A percentile compares a stretch with the other conserved stretches of the same genome.
phyloP scores from a whole-genome alignment of 2,113 vertebrate species.

The Pluvialis apricaria region DNA sequence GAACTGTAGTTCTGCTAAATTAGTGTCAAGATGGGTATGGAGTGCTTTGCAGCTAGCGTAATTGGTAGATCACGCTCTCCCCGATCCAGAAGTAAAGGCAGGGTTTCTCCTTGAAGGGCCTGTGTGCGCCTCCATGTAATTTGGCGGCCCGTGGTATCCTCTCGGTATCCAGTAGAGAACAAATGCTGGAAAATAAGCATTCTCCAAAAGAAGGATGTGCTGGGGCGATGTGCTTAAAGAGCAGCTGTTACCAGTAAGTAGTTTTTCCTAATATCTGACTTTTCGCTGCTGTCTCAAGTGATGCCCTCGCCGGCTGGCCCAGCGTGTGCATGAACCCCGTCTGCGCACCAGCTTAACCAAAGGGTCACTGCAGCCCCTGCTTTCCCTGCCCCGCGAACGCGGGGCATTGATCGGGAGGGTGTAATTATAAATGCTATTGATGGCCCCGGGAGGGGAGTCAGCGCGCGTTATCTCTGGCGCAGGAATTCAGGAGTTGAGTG shows the following conservation, averaged over 20 bases:
- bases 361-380: neutral
- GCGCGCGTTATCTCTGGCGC: neutral
- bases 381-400: neutral
- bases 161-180: neutral
- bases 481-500: neutral
- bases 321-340: fast-evolving
- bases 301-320: neutral
- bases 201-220: neutral
- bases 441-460: neutral
- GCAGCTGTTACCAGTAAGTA: neutral
- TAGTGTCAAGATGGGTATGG: fast-evolving
- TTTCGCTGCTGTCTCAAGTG: neutral
- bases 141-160: neutral
- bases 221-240: neutral
- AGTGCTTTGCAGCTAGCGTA: fast-evolving
- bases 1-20: too few species aligned
- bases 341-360: fast-evolving
- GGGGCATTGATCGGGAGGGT: neutral
- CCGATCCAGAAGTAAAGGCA: neutral
- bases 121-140: fast-evolving
- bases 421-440: neutral
- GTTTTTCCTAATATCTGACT: neutral
- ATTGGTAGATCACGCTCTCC: neutral
- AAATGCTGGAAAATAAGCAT: fast-evolving
- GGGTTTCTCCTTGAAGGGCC: neutral